Base-by-base conservation (phyloP, 1,140 invertebrate species). In the Megalopta genalis region DNA sequence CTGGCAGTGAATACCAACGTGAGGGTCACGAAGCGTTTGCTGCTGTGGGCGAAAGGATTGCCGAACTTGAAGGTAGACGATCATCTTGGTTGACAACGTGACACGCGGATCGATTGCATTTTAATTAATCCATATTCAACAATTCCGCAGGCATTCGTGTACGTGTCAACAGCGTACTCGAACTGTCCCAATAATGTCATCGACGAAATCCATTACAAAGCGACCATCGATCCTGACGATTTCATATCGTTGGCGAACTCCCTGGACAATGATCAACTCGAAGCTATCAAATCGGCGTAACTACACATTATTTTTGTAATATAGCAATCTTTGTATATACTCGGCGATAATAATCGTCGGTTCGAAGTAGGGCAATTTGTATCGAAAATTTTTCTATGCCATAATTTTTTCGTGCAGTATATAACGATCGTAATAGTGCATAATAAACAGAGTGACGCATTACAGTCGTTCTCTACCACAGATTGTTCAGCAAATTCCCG, bases 401-500 rank as follows among this genome's bases (percentile, higher is more conserved):
- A n/a, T n/a, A n/a, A n/a, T n/a, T n/a, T n/a, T n/a, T n/a, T n/a
- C n/a, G n/a, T n/a, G n/a, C n/a, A n/a, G n/a, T n/a, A n/a, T n/a
- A n/a, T n/a, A n/a, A n/a, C n/a, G n/a, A n/a, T n/a, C n/a, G n/a
- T n/a, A n/a, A n/a, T n/a, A n/a, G n/a, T n/a, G n/a, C n/a, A n/a
- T n/a, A n/a, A n/a, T n/a, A n/a, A n/a, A n/a, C n/a, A n/a, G n/a
- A n/a, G n/a, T 21, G 18, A 32, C 0, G 0, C 65, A 65, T 27
- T n/a, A 12, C 0, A 62, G 60, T 57, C 25, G 46, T 63, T 73
- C 6, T 14, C 16, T 69, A 57, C 12, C n/a, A 57, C 27, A 96
- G 95, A 68, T 88, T 97, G 63, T 89, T 97, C 9, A 95, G 94
- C 0, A 94, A 95, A n/a, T 96, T 95, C 90, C 97, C 97, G 0